phyloP scores from a whole-genome alignment of 53 echinoderm and acorn worm species.

The Holothuria leucospilota region DNA sequence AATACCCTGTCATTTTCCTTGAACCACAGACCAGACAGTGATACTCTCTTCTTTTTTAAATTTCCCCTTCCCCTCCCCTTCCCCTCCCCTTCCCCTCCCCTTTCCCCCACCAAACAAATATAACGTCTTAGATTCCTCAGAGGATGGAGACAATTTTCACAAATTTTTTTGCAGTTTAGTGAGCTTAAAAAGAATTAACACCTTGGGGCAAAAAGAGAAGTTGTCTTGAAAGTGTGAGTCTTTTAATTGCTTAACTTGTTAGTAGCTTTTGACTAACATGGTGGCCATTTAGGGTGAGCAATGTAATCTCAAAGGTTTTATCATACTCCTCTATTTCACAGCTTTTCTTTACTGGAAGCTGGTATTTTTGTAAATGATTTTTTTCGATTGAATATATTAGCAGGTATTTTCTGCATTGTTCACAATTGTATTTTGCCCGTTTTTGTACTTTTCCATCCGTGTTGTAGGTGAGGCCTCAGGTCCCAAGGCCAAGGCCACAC shows the following conservation, averaged over 20 bases:
- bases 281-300: not conserved
- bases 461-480: not conserved
- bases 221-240: not conserved
- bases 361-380: constrained; percentile 39
- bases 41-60: too few relatives aligned
- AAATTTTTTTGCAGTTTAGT: too few relatives aligned
- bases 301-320: constrained; percentile 7
- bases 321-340: constrained; percentile 13
- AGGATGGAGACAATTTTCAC: too few relatives aligned
- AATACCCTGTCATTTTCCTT: too few relatives aligned
- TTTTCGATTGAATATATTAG: constrained; percentile 37
- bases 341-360: constrained; percentile 23
- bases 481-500: too few relatives aligned
- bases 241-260: not conserved
- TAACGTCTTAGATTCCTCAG: too few relatives aligned
- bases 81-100: too few relatives aligned
- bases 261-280: not conserved
- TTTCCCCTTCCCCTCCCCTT: too few relatives aligned
- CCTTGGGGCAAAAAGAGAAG: not conserved
- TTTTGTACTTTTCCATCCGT: not conserved
- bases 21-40: too few relatives aligned
- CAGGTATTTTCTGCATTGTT: constrained; percentile 41
- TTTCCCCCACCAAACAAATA: too few relatives aligned
- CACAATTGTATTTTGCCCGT: constrained; percentile 9
- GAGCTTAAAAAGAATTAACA: too few relatives aligned